phyloP scores from a whole-genome alignment of 1,140 invertebrate species.

The Himalopsyche phryganea region DNA sequence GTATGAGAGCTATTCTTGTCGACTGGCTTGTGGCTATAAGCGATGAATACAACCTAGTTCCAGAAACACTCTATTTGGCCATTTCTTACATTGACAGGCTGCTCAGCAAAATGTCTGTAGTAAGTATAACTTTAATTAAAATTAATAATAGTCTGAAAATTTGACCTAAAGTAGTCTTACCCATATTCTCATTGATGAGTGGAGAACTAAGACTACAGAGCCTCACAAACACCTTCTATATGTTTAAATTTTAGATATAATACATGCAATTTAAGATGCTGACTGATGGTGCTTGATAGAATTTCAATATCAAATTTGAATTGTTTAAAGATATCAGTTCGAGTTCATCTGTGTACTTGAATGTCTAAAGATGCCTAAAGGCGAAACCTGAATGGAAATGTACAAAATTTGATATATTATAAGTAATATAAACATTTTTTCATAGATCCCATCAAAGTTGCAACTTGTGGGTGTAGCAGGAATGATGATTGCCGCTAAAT shows the following conservation, averaged over 20 bases:
- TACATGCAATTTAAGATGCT: too few species aligned
- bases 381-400: too few species aligned
- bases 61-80: conserved; percentile 60
- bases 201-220: background rate
- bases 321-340: too few species aligned
- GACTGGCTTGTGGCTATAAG: conserved; percentile 64
- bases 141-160: background rate
- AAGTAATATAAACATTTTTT: conserved; percentile 2
- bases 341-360: too few species aligned
- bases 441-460: conserved; percentile 56
- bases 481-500: conserved; percentile 67
- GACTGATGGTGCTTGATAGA: too few species aligned
- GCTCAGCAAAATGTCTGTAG: conserved; percentile 61
- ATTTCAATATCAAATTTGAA: too few species aligned
- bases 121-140: conserved; percentile 38
- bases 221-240: too few species aligned
- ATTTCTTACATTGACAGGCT: conserved; percentile 67
- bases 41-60: conserved; percentile 56
- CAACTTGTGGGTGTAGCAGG: conserved; percentile 66
- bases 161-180: background rate
- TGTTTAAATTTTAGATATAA: too few species aligned
- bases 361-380: too few species aligned
- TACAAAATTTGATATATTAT: too few species aligned
- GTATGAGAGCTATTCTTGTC: conserved; percentile 58
- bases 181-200: background rate